Evolutionary conservation across 1,140 invertebrate genomes (phyloP), one percentile per base, ranked within the genome.

Genomic region (Lepidurus packardi): DNA sequence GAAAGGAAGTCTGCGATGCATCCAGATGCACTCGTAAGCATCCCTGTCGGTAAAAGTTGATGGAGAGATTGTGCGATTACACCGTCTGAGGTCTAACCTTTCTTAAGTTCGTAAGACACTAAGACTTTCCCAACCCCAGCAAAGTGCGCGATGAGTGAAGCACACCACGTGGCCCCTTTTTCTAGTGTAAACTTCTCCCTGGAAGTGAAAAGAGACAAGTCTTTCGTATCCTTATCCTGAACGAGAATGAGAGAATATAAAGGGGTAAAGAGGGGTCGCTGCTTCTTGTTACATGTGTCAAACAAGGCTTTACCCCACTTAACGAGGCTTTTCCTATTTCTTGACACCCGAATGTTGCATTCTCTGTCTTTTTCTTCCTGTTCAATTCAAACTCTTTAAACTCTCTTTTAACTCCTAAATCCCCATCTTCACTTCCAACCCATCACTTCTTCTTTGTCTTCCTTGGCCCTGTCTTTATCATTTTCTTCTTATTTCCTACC

Each of bases 221-320:
- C 21, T 65, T 65, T n/a, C 53, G 1, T 21, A n/a, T 65, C 21
- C 53, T 65, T 13, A 9, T 65, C 53, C 53, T 21, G 16, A 65
- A 65, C 16, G 53, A 65, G 53, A n/a, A 34, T 34, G 34, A 34
- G 34, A 34, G 34, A 34, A 34, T 34, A 34, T 4, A 65, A 65
- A 65, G 53, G 53, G 53, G 53, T 65, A 21, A 65, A 34, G 53
- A 65, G 21, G 53, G 53, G 53, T 65, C 53, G 53, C 53, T 65
- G 53, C n/a, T 65, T 65, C 53, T 65, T 65, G 53, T 65, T 65
- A 65, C 53, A 16, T 16, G 53, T 65, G 53, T 65, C 13, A 65
- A 65, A 65, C 53, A 65, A 65, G 53, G 53, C 21, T 65, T 13
- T 65, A n/a, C 21, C 53, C 53, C 9, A n/a, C 53, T 13, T 9